Base-by-base conservation (phyloP, 2,888 invertebrate genomes). In the Schizaphis graminum region DNA sequence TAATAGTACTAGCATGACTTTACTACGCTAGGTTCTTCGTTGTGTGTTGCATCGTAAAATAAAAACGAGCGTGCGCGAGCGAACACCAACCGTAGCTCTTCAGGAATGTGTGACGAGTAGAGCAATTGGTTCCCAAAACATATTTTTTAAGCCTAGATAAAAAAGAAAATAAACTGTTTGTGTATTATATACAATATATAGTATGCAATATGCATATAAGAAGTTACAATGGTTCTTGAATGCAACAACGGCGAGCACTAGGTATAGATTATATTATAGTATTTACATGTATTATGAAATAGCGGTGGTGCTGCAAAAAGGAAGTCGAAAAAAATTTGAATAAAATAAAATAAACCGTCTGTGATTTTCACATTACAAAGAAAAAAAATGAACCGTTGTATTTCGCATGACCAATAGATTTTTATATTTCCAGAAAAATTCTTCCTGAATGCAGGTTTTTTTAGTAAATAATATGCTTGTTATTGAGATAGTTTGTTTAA, bases 371-470 rank as follows among this genome's bases (percentile, higher is more conserved):
- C 47, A 35, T 92, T 57, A 86, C 13, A 16, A 3, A 13, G 53
- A 84, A 89, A 89, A 67, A 67, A 89, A 88, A 92, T 92, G 4
- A 93, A 93, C 89, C 89, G 93, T 93, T 89, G 28, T 3, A 47
- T 84, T 89, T 89, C 93, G 93, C 93, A 77, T 93, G 92, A 93
- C 92, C 89, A 93, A 93, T 93, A 88, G 56, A 89, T 93, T 77
- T 53, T 93, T 93, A 93, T 93, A 53, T 44, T 89, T 89, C 21
- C n/a, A 21, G 13, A 91, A 84, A 92, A 77, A 93, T 56, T 16
- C 26, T 44, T 56, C 10, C 47, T 13, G 28, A 13, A 47, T 47
- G n/a, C 13, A 0, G 47, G 44, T 13, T 41, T 47, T 24, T 13
- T 1, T 67, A 10, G 7, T 26, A 44, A 26, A 16, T 28, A 16